phyloP scores from a whole-genome alignment of 2,113 vertebrate species.

The Campylomormyrus tamandua region DNA sequence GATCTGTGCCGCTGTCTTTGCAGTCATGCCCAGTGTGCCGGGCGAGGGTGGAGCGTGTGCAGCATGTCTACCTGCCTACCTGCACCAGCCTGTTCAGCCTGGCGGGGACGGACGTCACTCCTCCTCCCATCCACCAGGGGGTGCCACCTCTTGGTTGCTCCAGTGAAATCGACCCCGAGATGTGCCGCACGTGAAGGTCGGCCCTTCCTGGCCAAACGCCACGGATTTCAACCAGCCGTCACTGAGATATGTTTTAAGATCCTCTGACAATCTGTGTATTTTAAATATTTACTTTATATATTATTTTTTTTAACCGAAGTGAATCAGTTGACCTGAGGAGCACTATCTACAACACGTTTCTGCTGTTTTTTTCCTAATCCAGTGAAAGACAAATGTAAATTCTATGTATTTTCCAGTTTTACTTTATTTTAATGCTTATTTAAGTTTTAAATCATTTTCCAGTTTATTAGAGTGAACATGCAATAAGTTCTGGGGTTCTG shows the following conservation, averaged over 20 bases:
- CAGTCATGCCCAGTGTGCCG: conserved; percentile 90
- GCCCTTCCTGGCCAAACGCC: not conserved
- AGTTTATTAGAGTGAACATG: conserved; percentile 32
- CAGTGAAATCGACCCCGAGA: conserved; percentile 49
- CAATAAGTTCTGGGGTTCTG: conserved; percentile 26
- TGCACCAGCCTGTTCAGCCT: conserved; percentile 92
- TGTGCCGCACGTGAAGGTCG: conserved; percentile 36
- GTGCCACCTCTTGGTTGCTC: conserved; percentile 41
- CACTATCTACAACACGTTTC: conserved; percentile 16
- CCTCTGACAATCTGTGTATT: conserved; percentile 29
- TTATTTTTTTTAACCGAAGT: conserved; percentile 48
- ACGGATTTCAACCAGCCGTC: conserved; percentile 16
- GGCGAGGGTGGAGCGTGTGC: conserved; percentile 80
- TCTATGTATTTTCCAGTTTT: conserved; percentile 20
- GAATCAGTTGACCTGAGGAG: conserved; percentile 66
- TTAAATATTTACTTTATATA: not conserved
- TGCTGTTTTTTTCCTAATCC: conserved; percentile 27
- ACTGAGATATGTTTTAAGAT: conserved; percentile 16
- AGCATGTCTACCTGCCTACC: conserved; percentile 92
- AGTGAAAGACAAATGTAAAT: conserved; percentile 26
- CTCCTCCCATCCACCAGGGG: conserved; percentile 49
- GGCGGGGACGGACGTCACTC: conserved; percentile 55
- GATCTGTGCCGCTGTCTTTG: not conserved
- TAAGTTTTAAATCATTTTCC: conserved; percentile 36
- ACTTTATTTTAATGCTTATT: not conserved